phyloP scores from a whole-genome alignment of 2,888 invertebrate genomes.

The Ernsta delagoae region DNA sequence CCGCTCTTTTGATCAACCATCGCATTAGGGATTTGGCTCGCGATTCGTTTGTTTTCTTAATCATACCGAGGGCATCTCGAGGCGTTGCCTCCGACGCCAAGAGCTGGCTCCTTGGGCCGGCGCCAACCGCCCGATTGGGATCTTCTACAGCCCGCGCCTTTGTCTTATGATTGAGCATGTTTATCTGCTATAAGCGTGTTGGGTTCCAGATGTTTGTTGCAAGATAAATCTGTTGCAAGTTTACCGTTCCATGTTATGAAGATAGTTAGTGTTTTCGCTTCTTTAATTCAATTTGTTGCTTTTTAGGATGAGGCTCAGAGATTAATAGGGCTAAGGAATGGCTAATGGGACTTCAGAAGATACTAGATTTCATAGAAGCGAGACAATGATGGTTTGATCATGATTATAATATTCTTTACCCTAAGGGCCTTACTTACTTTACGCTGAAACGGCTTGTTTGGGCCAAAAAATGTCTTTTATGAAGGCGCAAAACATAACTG shows the following conservation, averaged over 20 bases:
- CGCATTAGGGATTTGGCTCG: conserved; percentile 27
- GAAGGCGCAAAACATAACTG: conserved; percentile 5
- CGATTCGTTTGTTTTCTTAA: conserved; percentile 31
- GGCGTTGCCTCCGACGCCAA: conserved; percentile 25
- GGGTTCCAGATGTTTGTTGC: conserved; percentile 17
- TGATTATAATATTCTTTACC: too few relatives aligned
- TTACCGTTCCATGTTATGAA: background rate
- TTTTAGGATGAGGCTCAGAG: background rate
- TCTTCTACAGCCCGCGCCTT: conserved; percentile 33
- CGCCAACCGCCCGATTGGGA: conserved; percentile 43
- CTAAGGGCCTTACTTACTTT: too few relatives aligned
- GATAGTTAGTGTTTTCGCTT: background rate
- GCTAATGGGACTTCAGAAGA: too few relatives aligned
- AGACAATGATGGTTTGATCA: too few relatives aligned
- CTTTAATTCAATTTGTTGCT: background rate
- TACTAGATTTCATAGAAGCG: too few relatives aligned
- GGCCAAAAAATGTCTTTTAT: background rate
- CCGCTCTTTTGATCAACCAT: conserved; percentile 22
- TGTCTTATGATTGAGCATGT: conserved; percentile 35
- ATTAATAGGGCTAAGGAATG: background rate
- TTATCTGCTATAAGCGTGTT: conserved; percentile 32
- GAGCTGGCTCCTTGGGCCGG: conserved; percentile 48
- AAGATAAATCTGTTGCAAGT: conserved; percentile 13
- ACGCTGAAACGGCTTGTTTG: too few relatives aligned
- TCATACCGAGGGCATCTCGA: conserved; percentile 17